Percentiles rank a stretch among this genome's conserved stretches.
phyloP scores from a whole-genome alignment of 1,140 invertebrate species.

The Colletes gigas region DNA sequence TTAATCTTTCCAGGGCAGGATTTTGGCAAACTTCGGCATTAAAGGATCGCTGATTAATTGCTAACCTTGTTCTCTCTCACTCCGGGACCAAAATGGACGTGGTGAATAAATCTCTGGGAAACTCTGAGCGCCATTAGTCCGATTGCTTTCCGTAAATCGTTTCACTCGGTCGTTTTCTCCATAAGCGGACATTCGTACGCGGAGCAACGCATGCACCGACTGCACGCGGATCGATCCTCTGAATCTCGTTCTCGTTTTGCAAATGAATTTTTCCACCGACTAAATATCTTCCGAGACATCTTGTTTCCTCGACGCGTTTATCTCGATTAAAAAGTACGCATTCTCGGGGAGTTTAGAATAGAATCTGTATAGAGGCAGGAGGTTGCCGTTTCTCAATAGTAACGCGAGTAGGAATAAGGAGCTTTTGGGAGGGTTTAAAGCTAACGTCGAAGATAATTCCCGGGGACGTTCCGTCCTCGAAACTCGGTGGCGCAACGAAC shows the following conservation, averaged over 20 bases:
- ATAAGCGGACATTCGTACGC: background rate
- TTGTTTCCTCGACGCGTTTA: too few species aligned
- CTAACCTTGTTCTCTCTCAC: background rate
- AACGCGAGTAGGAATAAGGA: too few species aligned
- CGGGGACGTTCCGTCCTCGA: background rate
- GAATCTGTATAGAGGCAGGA: too few species aligned
- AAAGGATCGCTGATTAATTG: background rate
- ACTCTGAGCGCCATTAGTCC: background rate
- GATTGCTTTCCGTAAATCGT: background rate
- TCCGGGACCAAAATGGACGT: background rate
- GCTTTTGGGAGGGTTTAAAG: too few species aligned
- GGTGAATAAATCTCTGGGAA: background rate
- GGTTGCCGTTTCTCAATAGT: too few species aligned
- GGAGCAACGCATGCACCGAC: background rate
- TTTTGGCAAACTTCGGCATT: background rate
- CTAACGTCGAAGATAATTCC: too few species aligned
- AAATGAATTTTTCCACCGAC: background rate
- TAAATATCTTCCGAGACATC: too few species aligned
- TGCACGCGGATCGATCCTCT: too few species aligned
- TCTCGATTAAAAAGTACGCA: too few species aligned
- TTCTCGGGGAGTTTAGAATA: too few species aligned
- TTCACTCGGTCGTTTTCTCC: background rate
- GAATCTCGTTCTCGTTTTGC: too few species aligned
- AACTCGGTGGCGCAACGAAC: background rate
- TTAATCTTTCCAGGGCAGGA: background rate